A percentile compares a stretch with the other conserved stretches of the same genome.
Conservation (phyloP, 2,888 invertebrate species). For the Sminthurides aquaticus region DNA sequence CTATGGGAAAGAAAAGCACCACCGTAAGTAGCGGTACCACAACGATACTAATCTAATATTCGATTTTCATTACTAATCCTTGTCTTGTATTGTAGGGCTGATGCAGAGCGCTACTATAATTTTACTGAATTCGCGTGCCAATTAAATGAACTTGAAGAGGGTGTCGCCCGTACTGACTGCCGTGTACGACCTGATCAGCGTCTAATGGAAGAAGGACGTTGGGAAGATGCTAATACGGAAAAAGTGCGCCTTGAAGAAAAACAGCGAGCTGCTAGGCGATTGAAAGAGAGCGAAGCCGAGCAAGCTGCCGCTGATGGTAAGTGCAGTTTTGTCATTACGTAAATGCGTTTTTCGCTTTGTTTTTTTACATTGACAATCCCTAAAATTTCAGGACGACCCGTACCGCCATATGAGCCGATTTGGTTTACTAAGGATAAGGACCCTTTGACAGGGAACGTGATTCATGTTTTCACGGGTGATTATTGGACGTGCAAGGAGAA, state of each 20-base stretch:
- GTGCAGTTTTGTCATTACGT: too few species aligned
- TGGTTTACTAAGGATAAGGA: conserved; percentile 87
- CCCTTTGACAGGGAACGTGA: conserved; percentile 55
- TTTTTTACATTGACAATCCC: not conserved
- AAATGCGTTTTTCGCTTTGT: not conserved
- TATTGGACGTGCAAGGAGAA: conserved; percentile 90
- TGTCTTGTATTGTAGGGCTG: conserved; percentile 49
- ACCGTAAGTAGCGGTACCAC: conserved; percentile 52
- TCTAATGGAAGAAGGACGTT: conserved; percentile 87
- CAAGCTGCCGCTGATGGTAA: conserved; percentile 49
- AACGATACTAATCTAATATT: not conserved
- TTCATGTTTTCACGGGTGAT: conserved; percentile 75
- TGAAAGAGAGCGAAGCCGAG: conserved; percentile 73
- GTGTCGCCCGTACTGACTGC: conserved; percentile 90
- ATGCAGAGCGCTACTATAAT: conserved; percentile 73
- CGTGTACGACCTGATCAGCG: conserved; percentile 91
- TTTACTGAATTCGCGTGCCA: conserved; percentile 93
- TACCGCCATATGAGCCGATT: conserved; percentile 66
- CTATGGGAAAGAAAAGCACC: conserved; percentile 81
- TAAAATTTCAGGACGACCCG: conserved; percentile 59
- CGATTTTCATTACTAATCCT: not conserved
- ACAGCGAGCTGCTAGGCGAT: conserved; percentile 72
- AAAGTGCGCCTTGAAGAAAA: conserved; percentile 88
- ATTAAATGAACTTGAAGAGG: conserved; percentile 87
- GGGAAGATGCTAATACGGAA: conserved; percentile 84